A percentile compares a stretch with the other conserved stretches of the same genome.
These are phyloP conservation scores for Eupithecia subfuscata DNA, from an alignment of 2,888 invertebrate genomes.

Conservation along the genomic window DNA sequence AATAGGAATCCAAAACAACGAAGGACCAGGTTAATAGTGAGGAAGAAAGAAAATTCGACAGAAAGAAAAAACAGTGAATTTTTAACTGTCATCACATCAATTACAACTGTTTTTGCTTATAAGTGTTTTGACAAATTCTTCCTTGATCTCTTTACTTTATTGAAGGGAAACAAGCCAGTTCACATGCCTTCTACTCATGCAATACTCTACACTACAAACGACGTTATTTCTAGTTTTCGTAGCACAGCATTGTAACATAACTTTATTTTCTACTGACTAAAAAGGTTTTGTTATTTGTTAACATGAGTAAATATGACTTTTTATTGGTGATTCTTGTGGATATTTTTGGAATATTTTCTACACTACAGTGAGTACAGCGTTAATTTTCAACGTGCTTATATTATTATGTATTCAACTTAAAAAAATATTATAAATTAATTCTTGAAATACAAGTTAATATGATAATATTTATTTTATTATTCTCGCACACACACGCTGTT, in stretches of 20 bases:
- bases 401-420: too few relatives aligned
- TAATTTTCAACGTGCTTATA: too few relatives aligned
- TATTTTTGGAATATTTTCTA: constrained; percentile 4
- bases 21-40: constrained; percentile 17
- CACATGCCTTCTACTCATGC: constrained; percentile 51
- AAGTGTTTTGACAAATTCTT: not conserved
- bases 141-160: not conserved
- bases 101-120: not conserved
- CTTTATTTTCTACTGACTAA: constrained; percentile 21
- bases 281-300: constrained; percentile 10
- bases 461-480: not conserved
- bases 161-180: constrained; percentile 22
- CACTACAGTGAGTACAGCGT: not conserved
- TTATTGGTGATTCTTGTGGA: constrained; percentile 22
- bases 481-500: not conserved
- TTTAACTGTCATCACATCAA: not conserved
- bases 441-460: not conserved
- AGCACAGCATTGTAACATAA: constrained; percentile 74
- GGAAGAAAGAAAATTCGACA: not conserved
- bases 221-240: constrained; percentile 50
- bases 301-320: not conserved
- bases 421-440: not conserved
- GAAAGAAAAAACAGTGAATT: constrained; percentile 8
- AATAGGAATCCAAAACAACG: constrained; percentile 4
- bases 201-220: constrained; percentile 53